A percentile compares a stretch with the other conserved stretches of the same genome.
Conservation (phyloP, 53 echinoderm and acorn worm genomes). For the Stichopus horrens region DNA sequence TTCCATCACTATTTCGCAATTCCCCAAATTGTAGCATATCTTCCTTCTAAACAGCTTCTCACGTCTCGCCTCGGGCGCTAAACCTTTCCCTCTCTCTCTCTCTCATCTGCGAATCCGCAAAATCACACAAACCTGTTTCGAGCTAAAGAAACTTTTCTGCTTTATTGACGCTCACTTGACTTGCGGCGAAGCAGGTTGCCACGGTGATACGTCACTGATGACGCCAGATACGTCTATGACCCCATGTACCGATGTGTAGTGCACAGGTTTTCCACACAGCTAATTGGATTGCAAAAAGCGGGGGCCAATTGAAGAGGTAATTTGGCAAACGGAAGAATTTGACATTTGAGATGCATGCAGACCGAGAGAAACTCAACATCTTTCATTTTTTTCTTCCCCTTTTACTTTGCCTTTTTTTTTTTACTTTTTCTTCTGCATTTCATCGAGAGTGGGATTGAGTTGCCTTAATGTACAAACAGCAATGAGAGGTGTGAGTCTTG, state of each 20-base stretch:
- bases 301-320: conserved; percentile 56
- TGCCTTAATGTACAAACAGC: conserved; percentile 39
- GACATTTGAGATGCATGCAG: conserved; percentile 35
- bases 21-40: conserved; percentile 42
- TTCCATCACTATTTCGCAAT: conserved; percentile 34
- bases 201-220: conserved; percentile 54
- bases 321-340: conserved; percentile 55
- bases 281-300: conserved; percentile 51
- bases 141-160: conserved; percentile 43
- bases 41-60: conserved; percentile 35
- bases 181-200: conserved; percentile 47
- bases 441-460: conserved; percentile 32
- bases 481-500: conserved; percentile 39
- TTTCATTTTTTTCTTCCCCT: background rate
- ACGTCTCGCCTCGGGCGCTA: conserved; percentile 20
- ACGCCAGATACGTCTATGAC: conserved; percentile 46
- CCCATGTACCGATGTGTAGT: conserved; percentile 32
- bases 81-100: conserved; percentile 12
- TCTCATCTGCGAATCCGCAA: conserved; percentile 27
- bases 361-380: conserved; percentile 11
- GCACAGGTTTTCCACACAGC: conserved; percentile 40
- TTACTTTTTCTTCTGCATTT: conserved; percentile 17
- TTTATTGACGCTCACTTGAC: conserved; percentile 55
- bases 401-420: background rate
- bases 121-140: conserved; percentile 46